Conservation (phyloP, 2,888 invertebrate species). For the Latrodectus hesperus region DNA sequence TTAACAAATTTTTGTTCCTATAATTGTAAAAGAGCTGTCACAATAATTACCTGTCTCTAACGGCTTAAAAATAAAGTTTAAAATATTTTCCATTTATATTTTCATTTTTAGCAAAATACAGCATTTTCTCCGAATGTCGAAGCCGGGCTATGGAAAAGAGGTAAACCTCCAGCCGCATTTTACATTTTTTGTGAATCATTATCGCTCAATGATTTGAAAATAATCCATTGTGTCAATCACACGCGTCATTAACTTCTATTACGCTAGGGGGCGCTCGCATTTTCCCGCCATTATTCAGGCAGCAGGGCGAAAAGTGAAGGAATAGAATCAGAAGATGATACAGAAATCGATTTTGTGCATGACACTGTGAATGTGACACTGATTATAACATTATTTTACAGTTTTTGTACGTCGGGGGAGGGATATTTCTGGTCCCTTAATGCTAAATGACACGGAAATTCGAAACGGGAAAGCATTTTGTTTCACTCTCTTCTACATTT, state of each 20-base stretch:
- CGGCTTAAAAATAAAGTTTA: no score
- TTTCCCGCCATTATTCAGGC: neutral
- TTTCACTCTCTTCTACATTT: conserved; percentile 5
- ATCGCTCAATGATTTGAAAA: conserved; percentile 48
- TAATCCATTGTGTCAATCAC: conserved; percentile 57
- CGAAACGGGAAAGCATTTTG: conserved; percentile 6
- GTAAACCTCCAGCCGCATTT: neutral
- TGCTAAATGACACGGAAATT: conserved; percentile 41
- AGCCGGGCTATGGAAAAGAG: no score
- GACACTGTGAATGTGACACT: conserved; percentile 24
- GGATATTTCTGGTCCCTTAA: neutral
- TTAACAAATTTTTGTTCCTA: no score
- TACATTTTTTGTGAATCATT: conserved; percentile 38
- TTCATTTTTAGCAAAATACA: no score
- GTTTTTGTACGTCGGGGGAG: conserved; percentile 7
- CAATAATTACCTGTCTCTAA: no score
- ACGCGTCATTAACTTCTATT: conserved; percentile 54
- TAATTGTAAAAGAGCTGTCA: no score
- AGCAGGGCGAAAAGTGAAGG: neutral
- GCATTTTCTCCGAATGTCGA: no score
- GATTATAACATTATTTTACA: conserved; percentile 27
- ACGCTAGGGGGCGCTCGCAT: conserved; percentile 26
- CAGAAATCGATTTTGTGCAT: conserved; percentile 29
- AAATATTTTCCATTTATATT: no score
- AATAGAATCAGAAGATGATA: neutral